Conservation (phyloP, 2,888 invertebrate species). For the Macrosoma leucophasiata region DNA sequence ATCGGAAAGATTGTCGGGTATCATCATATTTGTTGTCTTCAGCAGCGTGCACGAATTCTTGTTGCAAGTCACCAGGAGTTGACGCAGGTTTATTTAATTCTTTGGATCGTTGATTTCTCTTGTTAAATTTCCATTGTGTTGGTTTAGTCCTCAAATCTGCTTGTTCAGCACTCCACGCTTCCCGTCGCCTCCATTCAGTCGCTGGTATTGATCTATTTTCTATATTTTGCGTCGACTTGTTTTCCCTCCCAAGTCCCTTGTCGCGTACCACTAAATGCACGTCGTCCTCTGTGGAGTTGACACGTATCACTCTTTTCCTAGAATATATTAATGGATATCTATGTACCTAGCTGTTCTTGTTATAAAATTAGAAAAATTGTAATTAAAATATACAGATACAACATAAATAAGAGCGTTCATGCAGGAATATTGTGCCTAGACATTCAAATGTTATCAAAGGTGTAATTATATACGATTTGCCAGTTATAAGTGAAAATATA, state of each 20-base stretch:
- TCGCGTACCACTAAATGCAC: constrained; percentile 84
- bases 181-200: constrained; percentile 85
- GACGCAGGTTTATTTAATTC: constrained; percentile 69
- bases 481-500: constrained; percentile 20
- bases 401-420: too few species aligned
- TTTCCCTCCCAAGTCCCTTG: constrained; percentile 82
- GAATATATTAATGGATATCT: constrained; percentile 76
- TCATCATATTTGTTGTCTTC: constrained; percentile 65
- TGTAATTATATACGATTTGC: too few species aligned
- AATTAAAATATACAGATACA: constrained; percentile 12
- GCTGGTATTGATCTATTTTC: constrained; percentile 85
- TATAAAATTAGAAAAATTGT: constrained; percentile 20
- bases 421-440: constrained; percentile 3
- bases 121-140: constrained; percentile 84
- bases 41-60: constrained; percentile 66
- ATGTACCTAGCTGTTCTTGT: constrained; percentile 67
- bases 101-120: constrained; percentile 74
- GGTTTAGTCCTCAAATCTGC: constrained; percentile 80
- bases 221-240: constrained; percentile 83
- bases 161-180: constrained; percentile 91
- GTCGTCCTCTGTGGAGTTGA: constrained; percentile 84
- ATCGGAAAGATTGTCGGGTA: constrained; percentile 55
- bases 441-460: too few species aligned
- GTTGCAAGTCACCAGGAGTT: constrained; percentile 61
- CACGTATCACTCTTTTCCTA: constrained; percentile 84